A percentile compares a stretch with the other conserved stretches of the same genome.
Evolutionary conservation across 2,888 invertebrate species (phyloP).

Genomic region (Tetramorium bicarinatum): DNA sequence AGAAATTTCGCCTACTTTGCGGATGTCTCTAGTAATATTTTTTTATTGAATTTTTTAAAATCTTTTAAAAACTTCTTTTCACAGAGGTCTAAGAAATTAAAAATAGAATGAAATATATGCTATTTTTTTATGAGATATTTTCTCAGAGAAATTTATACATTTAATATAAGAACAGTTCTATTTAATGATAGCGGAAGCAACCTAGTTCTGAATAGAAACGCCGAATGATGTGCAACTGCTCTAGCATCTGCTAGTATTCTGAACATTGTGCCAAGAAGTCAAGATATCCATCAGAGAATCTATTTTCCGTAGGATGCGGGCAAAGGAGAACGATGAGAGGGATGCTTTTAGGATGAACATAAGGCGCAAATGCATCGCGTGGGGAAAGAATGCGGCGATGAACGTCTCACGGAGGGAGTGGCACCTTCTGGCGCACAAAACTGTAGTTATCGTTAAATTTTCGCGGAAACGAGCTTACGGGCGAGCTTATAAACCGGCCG

Average conservation of each 20-base stretch:
- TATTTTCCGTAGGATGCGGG: slow-evolving; percentile 19
- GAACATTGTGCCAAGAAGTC: slow-evolving; percentile 28
- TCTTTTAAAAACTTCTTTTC: neutral
- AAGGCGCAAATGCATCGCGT: slow-evolving; percentile 16
- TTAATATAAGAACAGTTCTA: neutral
- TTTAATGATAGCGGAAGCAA: neutral
- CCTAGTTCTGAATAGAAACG: slow-evolving; percentile 8
- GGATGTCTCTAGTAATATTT: neutral
- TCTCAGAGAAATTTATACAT: neutral
- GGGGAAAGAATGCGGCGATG: neutral
- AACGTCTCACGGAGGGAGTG: slow-evolving; percentile 25
- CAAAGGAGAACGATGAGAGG: slow-evolving; percentile 1
- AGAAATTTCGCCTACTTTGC: neutral
- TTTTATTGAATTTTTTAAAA: neutral
- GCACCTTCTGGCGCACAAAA: slow-evolving; percentile 66
- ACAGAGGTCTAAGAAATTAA: neutral
- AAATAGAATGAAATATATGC: neutral
- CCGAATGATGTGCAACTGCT: neutral
- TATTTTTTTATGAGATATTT: neutral
- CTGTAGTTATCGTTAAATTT: slow-evolving; percentile 64
- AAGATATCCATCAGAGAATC: slow-evolving; percentile 31
- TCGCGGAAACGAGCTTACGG: slow-evolving; percentile 25
- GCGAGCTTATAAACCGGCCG: slow-evolving; percentile 14
- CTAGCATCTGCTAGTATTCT: neutral
- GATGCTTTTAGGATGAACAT: slow-evolving; percentile 28